Conservation (phyloP, 2,888 invertebrate genomes). For the Anticlea derivata region DNA sequence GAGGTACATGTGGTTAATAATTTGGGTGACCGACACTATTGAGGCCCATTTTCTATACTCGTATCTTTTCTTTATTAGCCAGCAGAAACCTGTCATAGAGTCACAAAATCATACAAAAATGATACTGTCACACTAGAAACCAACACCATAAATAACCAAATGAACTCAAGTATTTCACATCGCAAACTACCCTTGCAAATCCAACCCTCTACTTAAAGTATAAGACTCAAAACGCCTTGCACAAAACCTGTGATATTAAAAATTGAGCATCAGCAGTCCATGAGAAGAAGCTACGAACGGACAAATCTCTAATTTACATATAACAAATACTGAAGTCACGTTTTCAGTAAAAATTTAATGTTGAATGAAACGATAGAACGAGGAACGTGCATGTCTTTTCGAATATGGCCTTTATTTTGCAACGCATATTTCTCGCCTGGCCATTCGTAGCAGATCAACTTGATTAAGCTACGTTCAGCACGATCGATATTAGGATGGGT, state of each 20-base stretch:
- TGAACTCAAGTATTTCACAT: slow-evolving; percentile 11
- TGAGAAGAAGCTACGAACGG: slow-evolving; percentile 55
- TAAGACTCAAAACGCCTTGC: slow-evolving; percentile 25
- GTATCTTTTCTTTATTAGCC: too few species aligned
- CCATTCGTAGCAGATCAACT: background rate
- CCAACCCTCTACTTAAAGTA: background rate
- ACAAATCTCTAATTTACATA: slow-evolving; percentile 84
- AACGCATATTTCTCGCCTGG: background rate
- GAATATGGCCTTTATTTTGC: slow-evolving; percentile 12
- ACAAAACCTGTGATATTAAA: slow-evolving; percentile 13
- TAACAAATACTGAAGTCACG: slow-evolving; percentile 84
- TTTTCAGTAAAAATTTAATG: slow-evolving; percentile 76
- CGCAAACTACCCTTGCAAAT: background rate
- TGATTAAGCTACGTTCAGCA: background rate
- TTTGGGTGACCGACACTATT: too few species aligned
- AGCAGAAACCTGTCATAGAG: too few species aligned
- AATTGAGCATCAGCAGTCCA: slow-evolving; percentile 56
- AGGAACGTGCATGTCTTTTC: slow-evolving; percentile 20
- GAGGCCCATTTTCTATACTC: too few species aligned
- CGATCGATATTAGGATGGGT: too few species aligned
- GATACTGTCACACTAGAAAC: slow-evolving; percentile 7
- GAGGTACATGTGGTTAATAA: too few species aligned
- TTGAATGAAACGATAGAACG: slow-evolving; percentile 45
- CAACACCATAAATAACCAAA: slow-evolving; percentile 13
- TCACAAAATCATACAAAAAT: slow-evolving; percentile 4